Evolutionary conservation across 2,113 vertebrate species (phyloP).

Genomic region (Rhodinocichla rosea): DNA sequence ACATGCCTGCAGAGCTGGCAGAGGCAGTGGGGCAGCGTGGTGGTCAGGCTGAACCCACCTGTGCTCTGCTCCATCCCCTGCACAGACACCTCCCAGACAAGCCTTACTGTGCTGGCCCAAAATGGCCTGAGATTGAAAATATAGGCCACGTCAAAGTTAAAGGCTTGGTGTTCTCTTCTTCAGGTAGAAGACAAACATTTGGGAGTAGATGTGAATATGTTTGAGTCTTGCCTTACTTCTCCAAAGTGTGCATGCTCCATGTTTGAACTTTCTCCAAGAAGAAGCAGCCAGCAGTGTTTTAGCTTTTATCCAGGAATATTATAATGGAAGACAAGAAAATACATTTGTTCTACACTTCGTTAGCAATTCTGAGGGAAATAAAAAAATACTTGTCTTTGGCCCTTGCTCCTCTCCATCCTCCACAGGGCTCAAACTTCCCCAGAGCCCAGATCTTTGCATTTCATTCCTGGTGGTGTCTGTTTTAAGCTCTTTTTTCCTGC

Average conservation of each 20-base stretch:
- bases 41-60: background rate
- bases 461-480: background rate
- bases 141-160: background rate
- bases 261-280: background rate
- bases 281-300: background rate
- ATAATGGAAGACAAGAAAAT: background rate
- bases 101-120: background rate
- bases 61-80: background rate
- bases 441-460: background rate
- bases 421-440: background rate
- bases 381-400: background rate
- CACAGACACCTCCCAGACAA: background rate
- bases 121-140: background rate
- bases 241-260: rapidly evolving
- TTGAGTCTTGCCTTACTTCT: background rate
- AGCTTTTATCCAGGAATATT: background rate
- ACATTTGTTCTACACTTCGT: background rate
- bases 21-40: background rate
- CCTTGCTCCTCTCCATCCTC: background rate
- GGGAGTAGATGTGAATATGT: background rate
- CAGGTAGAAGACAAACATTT: background rate
- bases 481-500: background rate
- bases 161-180: background rate
- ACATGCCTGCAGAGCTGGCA: background rate
- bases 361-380: background rate